phyloP scores from a whole-genome alignment of 2,113 vertebrate species.

The Eurypyga helias region DNA sequence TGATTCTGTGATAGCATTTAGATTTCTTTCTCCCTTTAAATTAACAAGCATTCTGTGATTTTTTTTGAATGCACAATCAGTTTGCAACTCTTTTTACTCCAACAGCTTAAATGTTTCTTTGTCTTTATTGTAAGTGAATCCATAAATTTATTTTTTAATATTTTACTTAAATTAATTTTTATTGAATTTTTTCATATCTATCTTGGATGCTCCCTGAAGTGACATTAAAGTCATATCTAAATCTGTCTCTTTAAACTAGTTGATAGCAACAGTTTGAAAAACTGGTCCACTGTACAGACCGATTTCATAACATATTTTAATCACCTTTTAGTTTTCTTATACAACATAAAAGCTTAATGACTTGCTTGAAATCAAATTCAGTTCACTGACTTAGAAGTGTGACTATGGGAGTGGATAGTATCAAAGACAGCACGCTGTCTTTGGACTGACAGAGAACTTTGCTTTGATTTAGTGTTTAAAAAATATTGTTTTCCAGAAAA shows the following conservation, averaged over 20 bases:
- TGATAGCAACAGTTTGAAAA: neutral
- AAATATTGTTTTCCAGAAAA: conserved; percentile 37
- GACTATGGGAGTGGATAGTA: neutral
- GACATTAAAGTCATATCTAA: neutral
- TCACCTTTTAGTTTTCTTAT: neutral
- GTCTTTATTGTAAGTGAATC: neutral
- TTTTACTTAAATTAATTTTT: neutral
- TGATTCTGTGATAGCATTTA: too few relatives aligned
- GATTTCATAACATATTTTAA: neutral
- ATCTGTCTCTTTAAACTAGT: neutral
- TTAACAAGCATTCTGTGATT: neutral
- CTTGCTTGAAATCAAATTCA: neutral
- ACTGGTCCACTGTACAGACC: neutral
- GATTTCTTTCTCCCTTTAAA: neutral
- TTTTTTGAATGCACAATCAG: neutral
- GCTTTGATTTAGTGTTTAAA: conserved; percentile 24
- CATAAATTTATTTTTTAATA: neutral
- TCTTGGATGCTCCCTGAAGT: neutral
- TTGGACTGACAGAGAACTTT: neutral
- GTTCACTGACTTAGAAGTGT: neutral
- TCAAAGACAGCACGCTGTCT: neutral
- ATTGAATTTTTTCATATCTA: neutral
- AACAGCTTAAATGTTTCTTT: neutral
- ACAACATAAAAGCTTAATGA: neutral
- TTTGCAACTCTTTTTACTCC: neutral